Base-by-base conservation (phyloP, 37 sponge, comb jelly and placozoan genomes). In the Haliclona indistincta region DNA sequence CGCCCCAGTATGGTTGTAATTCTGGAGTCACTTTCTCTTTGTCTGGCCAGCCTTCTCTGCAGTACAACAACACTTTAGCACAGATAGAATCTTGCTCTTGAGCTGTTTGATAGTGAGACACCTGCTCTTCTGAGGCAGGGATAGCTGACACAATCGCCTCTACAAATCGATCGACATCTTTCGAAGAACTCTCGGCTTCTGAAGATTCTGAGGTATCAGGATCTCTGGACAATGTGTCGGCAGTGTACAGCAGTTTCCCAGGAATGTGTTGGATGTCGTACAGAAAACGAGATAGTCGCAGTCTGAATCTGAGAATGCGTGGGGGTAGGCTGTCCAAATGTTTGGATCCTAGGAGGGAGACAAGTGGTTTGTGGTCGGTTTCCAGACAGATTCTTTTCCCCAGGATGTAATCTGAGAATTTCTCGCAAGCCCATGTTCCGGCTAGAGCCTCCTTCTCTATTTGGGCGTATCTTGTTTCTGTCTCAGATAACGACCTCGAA, bases 321-420 rank as follows among this genome's bases (percentile, higher is more conserved):
- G 33, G 38, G 0, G 76, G 76, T 34, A 75, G 15, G 1, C 28
- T 30, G 42, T 75, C 76, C 25, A 75, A 47, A 41, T 28, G 63
- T 17, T 61, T 75, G 49, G 26, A 29, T 10, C 64, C 29, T 29
- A 75, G 35, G 8, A 75, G 64, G 25, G 64, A 64, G 15, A 75
- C 68, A 51, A 82, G 56, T 13, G 83, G 83, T 34, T 82, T 82
- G 68, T 82, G 75, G 29, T 82, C 83, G 40, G 75, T 73, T 44
- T 74, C 58, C 8, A 73, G 45, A 0, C 3, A 19, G 58, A 56
- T 30, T 4, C 29, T 56, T 56, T 29, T 79, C 19, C 80, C 80
- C 13, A 69, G 29, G 63, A 79, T 37, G 63, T 79, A 79, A 35
- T 79, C 63, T 20, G 61, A 20, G 36, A 79, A 79, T 3, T 55